Conservation (phyloP, 1,140 invertebrate species). For the Anastrepha obliqua region DNA sequence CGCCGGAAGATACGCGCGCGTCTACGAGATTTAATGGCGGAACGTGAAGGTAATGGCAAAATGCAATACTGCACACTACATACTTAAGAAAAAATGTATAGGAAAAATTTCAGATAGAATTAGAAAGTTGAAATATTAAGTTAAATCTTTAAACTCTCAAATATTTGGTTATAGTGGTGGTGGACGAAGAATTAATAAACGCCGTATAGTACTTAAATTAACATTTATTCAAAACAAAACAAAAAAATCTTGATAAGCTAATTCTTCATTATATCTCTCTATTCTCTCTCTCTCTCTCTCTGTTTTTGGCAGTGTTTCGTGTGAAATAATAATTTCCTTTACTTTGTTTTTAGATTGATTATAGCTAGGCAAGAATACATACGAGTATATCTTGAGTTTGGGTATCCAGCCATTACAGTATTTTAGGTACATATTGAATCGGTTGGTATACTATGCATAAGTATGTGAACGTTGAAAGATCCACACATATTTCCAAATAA, state of each 20-base stretch:
- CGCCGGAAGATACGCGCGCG: conserved; percentile 86
- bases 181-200: not conserved
- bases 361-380: conserved; percentile 36
- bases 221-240: not conserved
- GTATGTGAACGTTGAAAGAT: not conserved
- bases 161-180: conserved; percentile 12
- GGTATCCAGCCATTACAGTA: conserved; percentile 46
- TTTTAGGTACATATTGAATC: conserved; percentile 45
- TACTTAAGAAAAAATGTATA: conserved; percentile 22
- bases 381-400: conserved; percentile 21
- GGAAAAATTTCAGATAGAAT: not conserved
- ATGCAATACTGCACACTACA: not conserved
- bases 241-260: too few species aligned
- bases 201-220: not conserved
- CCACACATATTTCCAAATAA: not conserved
- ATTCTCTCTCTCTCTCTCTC: not conserved
- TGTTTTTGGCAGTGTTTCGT: not conserved
- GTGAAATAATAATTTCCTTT: conserved; percentile 34
- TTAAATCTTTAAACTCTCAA: not conserved
- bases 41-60: conserved; percentile 81
- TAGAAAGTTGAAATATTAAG: not conserved
- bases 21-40: conserved; percentile 85
- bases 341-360: conserved; percentile 51
- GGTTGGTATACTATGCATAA: conserved; percentile 32
- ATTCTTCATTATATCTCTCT: too few species aligned